A percentile compares a stretch with the other conserved stretches of the same genome.
These are phyloP conservation scores for Eudiplozoon nipponicum DNA, from an alignment of 2,888 invertebrate genomes.

Conservation along the genomic window DNA sequence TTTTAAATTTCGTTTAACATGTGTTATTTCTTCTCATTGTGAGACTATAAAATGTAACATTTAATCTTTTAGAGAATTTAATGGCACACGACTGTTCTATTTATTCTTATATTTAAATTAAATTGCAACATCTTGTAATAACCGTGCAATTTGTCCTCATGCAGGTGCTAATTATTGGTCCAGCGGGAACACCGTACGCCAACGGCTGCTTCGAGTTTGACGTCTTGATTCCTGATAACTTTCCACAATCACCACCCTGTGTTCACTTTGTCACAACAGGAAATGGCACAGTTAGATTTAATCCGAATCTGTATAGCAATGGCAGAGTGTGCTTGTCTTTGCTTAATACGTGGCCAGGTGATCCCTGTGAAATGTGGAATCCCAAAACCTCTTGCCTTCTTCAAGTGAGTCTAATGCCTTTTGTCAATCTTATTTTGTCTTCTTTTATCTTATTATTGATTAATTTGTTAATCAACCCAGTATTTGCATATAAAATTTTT, in stretches of 20 bases:
- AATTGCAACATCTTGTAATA: too few species aligned
- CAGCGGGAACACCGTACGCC: constrained; percentile 38
- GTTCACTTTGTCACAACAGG: constrained; percentile 28
- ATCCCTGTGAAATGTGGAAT: constrained; percentile 85
- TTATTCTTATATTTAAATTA: too few species aligned
- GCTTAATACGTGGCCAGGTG: constrained; percentile 73
- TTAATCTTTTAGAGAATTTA: too few species aligned
- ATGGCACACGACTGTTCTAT: too few species aligned
- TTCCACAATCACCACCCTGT: constrained; percentile 27
- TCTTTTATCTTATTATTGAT: too few species aligned
- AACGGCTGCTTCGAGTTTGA: constrained; percentile 29
- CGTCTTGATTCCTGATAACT: constrained; percentile 28
- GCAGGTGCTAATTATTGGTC: constrained; percentile 51
- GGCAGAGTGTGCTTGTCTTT: constrained; percentile 71
- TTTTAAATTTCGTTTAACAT: too few species aligned
- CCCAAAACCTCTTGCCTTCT: constrained; percentile 69
- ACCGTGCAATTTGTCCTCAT: too few species aligned
- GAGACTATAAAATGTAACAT: too few species aligned
- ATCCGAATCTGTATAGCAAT: constrained; percentile 33
- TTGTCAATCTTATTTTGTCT: too few species aligned
- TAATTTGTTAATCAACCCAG: too few species aligned
- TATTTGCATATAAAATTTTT: too few species aligned
- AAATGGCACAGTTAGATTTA: constrained; percentile 27
- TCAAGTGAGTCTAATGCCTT: constrained; percentile 28
- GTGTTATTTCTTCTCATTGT: too few species aligned